Evolutionary conservation across 1,140 invertebrate species (phyloP), one percentile per base, ranked within the genome.

Genomic region (Cardiocondyla obscurior): DNA sequence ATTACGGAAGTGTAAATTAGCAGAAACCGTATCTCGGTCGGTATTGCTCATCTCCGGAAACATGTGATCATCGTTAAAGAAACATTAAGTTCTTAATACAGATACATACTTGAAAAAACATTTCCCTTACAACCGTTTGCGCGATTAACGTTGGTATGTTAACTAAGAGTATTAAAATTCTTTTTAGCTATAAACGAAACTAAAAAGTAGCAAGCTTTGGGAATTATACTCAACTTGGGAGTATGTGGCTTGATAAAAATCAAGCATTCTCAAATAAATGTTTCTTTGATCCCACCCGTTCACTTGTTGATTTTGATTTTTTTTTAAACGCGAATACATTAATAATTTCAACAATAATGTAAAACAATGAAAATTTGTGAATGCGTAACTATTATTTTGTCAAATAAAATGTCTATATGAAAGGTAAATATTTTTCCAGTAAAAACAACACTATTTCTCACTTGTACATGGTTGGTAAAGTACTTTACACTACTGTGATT

Each of bases 1-100:
- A 33, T 51, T 44, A 25, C 62, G 16, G 16, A 79, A 79, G 74
- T 42, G 46, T 79, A 79, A 79, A 79, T 79, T 79, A 79, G 62
- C 62, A 36, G 49, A 79, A 79, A 79, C 53, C 60, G 46, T 67
- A 77, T 69, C 33, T 79, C 16, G 46, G 3, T 14, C 46, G 33
- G 28, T 53, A 79, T 30, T 67, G 44, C 30, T 69, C 46, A 67
- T 67, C 30, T 1, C 33, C 74, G 46, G 62, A 79, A 69, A 55
- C 19, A 79, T 42, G 46, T 6, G 14, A 65, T 79, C 22, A 67
- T 79, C 33, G 19, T 7, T 42, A 7, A 69, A 39, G 28, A 67
- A 69, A 79, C 12, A 55, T 67, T 42, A 28, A 30, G 19, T 69
- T 55, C 25, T 79, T 39, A 79, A 39, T 55, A 69, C 42, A 51